phyloP scores from a whole-genome alignment of 2,797 vertebrate genomes.

The Oophaga sylvatica region DNA sequence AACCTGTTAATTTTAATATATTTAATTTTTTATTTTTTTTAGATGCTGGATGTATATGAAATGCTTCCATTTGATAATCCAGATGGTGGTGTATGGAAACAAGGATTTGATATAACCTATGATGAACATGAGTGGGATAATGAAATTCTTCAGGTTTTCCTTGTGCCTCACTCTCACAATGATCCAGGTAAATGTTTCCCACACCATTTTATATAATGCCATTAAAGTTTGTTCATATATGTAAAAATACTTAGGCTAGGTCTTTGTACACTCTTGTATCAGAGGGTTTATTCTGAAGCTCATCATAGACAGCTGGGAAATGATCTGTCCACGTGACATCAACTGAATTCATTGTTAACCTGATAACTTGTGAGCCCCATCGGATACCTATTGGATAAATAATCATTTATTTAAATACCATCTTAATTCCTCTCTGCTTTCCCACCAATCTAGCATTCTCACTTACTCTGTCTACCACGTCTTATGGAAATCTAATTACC shows the following conservation, averaged over 20 bases:
- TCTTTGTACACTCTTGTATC: too few species aligned
- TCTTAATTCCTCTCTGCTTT: neutral
- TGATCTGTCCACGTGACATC: neutral
- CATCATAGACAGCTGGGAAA: too few species aligned
- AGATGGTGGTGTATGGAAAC: conserved; percentile 92
- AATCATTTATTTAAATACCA: too few species aligned
- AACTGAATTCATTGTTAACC: neutral
- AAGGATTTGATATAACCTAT: conserved; percentile 90
- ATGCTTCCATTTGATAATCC: conserved; percentile 89
- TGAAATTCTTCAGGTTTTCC: conserved; percentile 85
- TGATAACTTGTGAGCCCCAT: too few species aligned
- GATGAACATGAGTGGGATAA: conserved; percentile 83
- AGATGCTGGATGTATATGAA: conserved; percentile 90
- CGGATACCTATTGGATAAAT: too few species aligned
- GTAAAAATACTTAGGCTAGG: neutral
- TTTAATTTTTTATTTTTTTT: conserved; percentile 61
- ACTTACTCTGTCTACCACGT: neutral
- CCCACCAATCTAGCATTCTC: neutral
- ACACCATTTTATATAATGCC: neutral
- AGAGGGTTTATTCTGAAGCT: too few species aligned
- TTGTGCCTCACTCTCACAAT: conserved; percentile 93
- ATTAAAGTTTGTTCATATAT: neutral
- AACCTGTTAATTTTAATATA: neutral
- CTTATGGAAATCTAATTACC: neutral
- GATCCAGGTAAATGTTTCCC: conserved; percentile 81